A percentile compares a stretch with the other conserved stretches of the same genome.
Conservation (phyloP, 2,888 invertebrate genomes). For the Ormyrus rosae region DNA sequence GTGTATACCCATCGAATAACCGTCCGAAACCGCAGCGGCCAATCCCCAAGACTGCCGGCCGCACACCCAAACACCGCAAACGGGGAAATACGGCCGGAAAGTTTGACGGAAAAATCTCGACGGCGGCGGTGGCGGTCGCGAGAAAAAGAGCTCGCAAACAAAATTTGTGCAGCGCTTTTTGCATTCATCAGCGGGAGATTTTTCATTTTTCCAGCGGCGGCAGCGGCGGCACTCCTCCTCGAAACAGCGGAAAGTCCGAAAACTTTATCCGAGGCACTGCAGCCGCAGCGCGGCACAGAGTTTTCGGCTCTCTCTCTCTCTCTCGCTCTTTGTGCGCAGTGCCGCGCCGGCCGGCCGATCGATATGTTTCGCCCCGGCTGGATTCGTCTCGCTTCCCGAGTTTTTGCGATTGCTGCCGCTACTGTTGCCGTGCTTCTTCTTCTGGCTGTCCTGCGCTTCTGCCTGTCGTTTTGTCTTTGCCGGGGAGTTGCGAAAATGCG, state of each 20-base stretch:
- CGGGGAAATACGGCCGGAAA: too few species aligned
- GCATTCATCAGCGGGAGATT: neutral
- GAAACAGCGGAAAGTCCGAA: constrained; percentile 36
- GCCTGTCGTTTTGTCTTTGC: neutral
- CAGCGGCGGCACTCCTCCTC: neutral
- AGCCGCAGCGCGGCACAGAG: constrained; percentile 9
- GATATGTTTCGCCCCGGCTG: constrained; percentile 44
- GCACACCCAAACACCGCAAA: too few species aligned
- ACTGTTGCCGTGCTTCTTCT: neutral
- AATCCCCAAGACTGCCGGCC: too few species aligned
- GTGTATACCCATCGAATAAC: too few species aligned
- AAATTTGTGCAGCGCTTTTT: neutral
- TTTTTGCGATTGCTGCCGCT: constrained; percentile 30
- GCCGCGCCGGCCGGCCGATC: constrained; percentile 16
- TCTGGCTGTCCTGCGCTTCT: neutral
- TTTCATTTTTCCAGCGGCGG: constrained; percentile 19
- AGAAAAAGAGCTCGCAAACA: neutral
- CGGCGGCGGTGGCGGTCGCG: too few species aligned
- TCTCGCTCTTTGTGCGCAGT: too few species aligned
- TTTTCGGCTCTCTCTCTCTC: neutral
- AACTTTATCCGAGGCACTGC: constrained; percentile 43
- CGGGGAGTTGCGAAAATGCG: neutral
- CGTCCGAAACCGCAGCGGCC: too few species aligned
- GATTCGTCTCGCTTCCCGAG: constrained; percentile 36
- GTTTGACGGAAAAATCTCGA: too few species aligned